Conservation (phyloP, 2,888 invertebrate genomes). For the Tetragnatha montana region DNA sequence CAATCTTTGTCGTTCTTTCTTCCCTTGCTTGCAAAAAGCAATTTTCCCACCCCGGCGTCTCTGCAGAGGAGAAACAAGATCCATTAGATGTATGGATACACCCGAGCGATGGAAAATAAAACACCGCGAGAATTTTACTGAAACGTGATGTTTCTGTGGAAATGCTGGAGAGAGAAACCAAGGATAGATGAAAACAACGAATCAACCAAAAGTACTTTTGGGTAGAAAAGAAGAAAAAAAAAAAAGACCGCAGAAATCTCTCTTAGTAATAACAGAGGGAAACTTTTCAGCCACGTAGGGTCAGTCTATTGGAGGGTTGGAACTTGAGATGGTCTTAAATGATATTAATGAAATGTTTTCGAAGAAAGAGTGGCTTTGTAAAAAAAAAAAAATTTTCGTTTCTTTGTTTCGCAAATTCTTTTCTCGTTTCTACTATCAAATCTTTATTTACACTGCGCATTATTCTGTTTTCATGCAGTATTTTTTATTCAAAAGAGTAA, state of each 20-base stretch:
- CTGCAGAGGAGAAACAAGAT: slow-evolving; percentile 49
- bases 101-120: slow-evolving; percentile 7
- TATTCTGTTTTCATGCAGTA: too few species aligned
- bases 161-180: slow-evolving; percentile 15
- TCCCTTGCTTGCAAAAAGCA: slow-evolving; percentile 20
- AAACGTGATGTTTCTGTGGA: slow-evolving; percentile 52
- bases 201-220: neutral
- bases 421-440: too few species aligned
- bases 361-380: too few species aligned
- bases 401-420: too few species aligned
- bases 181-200: slow-evolving; percentile 7
- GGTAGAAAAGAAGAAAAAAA: slow-evolving; percentile 5
- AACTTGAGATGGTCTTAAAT: neutral
- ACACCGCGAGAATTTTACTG: slow-evolving; percentile 33
- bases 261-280: neutral
- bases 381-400: too few species aligned
- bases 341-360: neutral
- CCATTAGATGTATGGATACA: slow-evolving; percentile 6
- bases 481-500: too few species aligned
- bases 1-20: slow-evolving; percentile 28
- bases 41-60: slow-evolving; percentile 30
- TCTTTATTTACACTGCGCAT: too few species aligned
- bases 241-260: slow-evolving; percentile 21
- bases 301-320: neutral
- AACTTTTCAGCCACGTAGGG: neutral